A percentile compares a stretch with the other conserved stretches of the same genome.
Evolutionary conservation across 2,113 vertebrate genomes (phyloP).

Genomic region (Setophaga petechia): DNA sequence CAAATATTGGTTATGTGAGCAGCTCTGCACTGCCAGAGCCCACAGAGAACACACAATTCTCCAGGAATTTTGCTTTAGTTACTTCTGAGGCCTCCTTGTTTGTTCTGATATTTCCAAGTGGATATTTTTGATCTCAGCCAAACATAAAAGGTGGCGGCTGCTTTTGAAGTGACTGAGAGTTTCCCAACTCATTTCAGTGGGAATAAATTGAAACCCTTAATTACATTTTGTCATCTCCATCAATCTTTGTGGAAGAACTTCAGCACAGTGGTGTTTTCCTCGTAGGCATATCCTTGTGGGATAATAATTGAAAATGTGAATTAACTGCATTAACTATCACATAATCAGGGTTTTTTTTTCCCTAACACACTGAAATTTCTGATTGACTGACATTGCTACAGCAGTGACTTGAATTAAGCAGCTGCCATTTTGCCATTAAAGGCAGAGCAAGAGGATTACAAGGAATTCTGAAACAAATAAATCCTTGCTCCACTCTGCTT

Average conservation of each 20-base stretch:
- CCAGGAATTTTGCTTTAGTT: not conserved
- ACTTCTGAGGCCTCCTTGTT: not conserved
- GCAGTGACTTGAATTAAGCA: not conserved
- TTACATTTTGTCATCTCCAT: slow-evolving; percentile 31
- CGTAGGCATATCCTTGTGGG: not conserved
- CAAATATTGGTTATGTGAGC: not conserved
- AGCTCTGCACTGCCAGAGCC: not conserved
- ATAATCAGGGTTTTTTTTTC: not conserved
- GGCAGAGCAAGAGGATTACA: not conserved
- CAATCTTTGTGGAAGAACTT: slow-evolving; percentile 15
- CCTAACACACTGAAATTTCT: not conserved
- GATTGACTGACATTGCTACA: not conserved
- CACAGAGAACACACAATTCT: not conserved
- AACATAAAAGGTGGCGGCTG: not conserved
- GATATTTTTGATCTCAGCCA: not conserved
- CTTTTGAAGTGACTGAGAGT: slow-evolving; percentile 6
- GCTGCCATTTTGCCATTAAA: not conserved
- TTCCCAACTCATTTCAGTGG: slow-evolving; percentile 10
- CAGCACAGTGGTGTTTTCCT: not conserved
- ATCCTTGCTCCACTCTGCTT: not conserved
- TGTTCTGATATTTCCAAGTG: not conserved
- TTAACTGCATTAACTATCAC: slow-evolving; percentile 8
- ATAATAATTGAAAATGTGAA: slow-evolving; percentile 46
- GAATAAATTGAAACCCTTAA: slow-evolving; percentile 42
- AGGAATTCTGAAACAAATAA: not conserved